A percentile compares a stretch with the other conserved stretches of the same genome.
Evolutionary conservation across 2,888 invertebrate species (phyloP).

Genomic region (Zele albiditarsus): DNA sequence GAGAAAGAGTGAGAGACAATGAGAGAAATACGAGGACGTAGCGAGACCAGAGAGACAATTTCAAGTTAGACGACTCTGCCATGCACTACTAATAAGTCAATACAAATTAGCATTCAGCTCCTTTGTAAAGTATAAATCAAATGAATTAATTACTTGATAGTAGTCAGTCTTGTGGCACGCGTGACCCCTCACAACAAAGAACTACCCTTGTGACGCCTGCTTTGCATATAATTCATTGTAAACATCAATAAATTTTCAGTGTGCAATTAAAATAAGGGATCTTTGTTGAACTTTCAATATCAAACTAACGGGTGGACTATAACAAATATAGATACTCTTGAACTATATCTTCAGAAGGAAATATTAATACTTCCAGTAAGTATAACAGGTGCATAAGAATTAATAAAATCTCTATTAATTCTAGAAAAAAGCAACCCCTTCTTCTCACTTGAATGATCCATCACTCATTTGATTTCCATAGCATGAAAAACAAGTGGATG

Average conservation of each 20-base stretch:
- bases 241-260: conserved; percentile 63
- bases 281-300: too few species aligned
- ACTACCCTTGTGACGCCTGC: conserved; percentile 46
- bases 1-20: conserved; percentile 17
- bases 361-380: too few species aligned
- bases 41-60: conserved; percentile 58
- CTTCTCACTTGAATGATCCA: too few species aligned
- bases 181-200: conserved; percentile 48
- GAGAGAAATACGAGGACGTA: conserved; percentile 34
- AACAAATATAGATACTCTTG: too few species aligned
- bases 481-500: too few species aligned
- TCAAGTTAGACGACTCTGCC: conserved; percentile 53
- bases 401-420: too few species aligned
- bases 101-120: conserved; percentile 67
- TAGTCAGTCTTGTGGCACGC: conserved; percentile 9
- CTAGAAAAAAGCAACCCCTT: too few species aligned
- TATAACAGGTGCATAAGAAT: too few species aligned
- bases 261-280: neutral
- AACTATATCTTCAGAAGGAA: too few species aligned
- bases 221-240: conserved; percentile 65
- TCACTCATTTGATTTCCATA: too few species aligned
- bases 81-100: conserved; percentile 66
- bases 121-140: conserved; percentile 65
- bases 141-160: conserved; percentile 64
- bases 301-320: too few species aligned